Percentiles rank a stretch among this genome's conserved stretches.
Conservation (phyloP, 2,797 vertebrate species). For the Otolemur crassicaudatus region DNA sequence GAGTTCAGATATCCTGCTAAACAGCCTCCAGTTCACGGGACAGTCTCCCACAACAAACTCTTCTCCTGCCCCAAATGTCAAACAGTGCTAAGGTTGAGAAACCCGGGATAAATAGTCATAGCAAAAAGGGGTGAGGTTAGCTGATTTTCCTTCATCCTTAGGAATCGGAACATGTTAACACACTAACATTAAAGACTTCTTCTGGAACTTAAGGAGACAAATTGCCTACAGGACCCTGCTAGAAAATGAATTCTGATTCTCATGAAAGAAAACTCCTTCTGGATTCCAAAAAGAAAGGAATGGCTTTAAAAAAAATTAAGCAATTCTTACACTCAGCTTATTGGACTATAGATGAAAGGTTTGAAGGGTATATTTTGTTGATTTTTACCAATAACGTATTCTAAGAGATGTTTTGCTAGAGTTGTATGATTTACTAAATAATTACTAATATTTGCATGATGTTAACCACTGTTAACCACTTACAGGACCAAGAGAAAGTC, state of each 20-base stretch:
- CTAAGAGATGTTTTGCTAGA: neutral
- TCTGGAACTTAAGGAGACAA: neutral
- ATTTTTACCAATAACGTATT: constrained; percentile 29
- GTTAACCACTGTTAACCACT: too few species aligned
- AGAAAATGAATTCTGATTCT: neutral
- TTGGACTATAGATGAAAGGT: neutral
- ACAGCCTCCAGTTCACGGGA: neutral
- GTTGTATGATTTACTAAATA: constrained; percentile 14
- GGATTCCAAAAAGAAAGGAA: constrained; percentile 17
- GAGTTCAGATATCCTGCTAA: neutral
- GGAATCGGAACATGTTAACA: neutral
- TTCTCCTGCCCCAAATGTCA: neutral
- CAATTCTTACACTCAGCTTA: neutral
- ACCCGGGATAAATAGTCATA: neutral
- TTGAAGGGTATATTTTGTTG: neutral
- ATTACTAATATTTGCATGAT: neutral
- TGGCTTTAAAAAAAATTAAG: neutral
- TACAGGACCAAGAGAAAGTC: neutral
- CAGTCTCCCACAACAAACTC: neutral
- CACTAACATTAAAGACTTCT: neutral
- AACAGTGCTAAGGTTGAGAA: neutral
- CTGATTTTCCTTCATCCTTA: neutral
- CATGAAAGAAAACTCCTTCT: neutral
- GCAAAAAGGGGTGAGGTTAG: neutral
- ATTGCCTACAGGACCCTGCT: neutral